Conservation (phyloP, 2,888 invertebrate species). For the Erebia epiphron region DNA sequence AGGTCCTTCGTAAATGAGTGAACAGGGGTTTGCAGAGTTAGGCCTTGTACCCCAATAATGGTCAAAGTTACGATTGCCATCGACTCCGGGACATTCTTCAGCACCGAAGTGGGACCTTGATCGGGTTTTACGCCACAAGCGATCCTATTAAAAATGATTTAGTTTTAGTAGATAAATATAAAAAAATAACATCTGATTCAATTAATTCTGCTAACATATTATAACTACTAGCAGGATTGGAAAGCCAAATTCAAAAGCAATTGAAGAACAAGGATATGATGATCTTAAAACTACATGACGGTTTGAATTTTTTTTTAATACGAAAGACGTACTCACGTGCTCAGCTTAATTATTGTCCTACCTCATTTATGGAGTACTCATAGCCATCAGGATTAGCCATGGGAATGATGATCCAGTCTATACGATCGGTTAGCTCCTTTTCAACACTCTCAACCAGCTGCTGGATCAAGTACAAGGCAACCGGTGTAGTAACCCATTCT, state of each 20-base stretch:
- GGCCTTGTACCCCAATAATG: constrained; percentile 85
- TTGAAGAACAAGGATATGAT: no score
- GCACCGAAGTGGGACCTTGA: constrained; percentile 68
- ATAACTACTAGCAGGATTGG: no score
- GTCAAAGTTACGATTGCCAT: constrained; percentile 90
- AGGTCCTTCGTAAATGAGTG: constrained; percentile 85
- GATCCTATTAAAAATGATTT: constrained; percentile 66
- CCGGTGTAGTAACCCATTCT: constrained; percentile 89
- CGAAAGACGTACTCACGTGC: no score
- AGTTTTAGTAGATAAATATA: not conserved
- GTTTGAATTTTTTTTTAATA: no score
- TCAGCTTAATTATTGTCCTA: constrained; percentile 50
- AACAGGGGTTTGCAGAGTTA: constrained; percentile 79
- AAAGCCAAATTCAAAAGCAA: no score
- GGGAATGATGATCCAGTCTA: constrained; percentile 88
- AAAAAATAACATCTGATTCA: not conserved
- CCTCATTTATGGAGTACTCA: constrained; percentile 82
- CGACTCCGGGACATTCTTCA: constrained; percentile 86
- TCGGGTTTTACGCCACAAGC: constrained; percentile 89
- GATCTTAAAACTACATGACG: not conserved
- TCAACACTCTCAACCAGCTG: constrained; percentile 84
- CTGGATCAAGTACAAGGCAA: constrained; percentile 86
- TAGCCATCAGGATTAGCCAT: constrained; percentile 90
- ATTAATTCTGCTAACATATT: no score
- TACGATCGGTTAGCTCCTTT: constrained; percentile 72